Conservation (phyloP, 2,113 vertebrate species). For the Brachypteracias leptosomus region DNA sequence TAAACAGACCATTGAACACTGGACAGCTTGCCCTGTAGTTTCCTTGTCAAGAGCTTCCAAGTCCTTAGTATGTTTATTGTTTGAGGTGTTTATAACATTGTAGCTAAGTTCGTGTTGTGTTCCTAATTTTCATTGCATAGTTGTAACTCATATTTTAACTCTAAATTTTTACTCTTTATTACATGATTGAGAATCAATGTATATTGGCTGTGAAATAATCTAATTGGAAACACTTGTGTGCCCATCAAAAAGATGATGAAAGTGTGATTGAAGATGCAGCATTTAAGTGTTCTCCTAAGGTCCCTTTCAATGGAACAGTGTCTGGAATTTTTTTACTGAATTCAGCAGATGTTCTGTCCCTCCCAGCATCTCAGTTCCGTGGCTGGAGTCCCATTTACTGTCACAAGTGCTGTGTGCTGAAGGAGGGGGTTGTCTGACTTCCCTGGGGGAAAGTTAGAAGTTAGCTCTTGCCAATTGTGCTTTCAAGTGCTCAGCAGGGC, state of each 20-base stretch:
- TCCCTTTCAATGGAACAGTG: neutral
- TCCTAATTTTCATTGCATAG: neutral
- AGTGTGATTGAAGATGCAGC: neutral
- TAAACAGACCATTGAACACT: neutral
- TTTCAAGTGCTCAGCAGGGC: neutral
- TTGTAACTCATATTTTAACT: neutral
- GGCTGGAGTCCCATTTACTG: neutral
- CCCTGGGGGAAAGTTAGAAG: neutral
- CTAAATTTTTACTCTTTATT: neutral
- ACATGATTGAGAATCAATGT: neutral
- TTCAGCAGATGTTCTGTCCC: neutral
- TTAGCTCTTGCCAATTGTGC: neutral
- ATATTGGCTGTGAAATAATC: neutral
- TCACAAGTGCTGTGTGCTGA: neutral
- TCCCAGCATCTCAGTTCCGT: neutral
- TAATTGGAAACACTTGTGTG: neutral
- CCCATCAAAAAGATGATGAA: neutral
- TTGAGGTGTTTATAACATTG: neutral
- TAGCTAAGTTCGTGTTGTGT: neutral
- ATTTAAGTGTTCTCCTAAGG: neutral
- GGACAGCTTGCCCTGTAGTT: neutral
- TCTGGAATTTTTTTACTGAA: neutral
- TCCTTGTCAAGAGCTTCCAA: neutral
- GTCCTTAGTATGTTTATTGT: neutral
- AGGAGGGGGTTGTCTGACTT: neutral